These are phyloP conservation scores for Melanerpes aurifrons DNA, from an alignment of 2,113 vertebrate genomes.

Conservation along the genomic window DNA sequence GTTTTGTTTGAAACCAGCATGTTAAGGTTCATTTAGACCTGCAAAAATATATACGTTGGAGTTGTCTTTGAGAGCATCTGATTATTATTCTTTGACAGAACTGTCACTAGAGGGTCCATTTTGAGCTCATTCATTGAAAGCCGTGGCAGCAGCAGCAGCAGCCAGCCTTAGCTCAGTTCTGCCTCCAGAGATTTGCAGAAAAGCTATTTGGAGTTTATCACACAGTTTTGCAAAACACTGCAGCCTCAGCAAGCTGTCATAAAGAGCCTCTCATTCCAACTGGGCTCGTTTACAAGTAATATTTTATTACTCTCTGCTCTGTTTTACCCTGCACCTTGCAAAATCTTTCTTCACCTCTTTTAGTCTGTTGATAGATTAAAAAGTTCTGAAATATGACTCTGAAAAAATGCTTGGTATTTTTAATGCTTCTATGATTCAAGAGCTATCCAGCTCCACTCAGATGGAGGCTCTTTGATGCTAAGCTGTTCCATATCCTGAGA, in stretches of 20 bases:
- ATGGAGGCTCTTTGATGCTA: neutral
- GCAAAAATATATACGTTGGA: slow-evolving; percentile 24
- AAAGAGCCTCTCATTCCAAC: slow-evolving; percentile 60
- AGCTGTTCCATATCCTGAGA: neutral
- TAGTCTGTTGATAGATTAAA: slow-evolving; percentile 40
- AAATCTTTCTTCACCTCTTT: slow-evolving; percentile 51
- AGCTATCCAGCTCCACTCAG: neutral
- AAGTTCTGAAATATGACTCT: neutral
- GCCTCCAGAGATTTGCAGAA: slow-evolving; percentile 59
- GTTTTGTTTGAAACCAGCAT: slow-evolving; percentile 13
- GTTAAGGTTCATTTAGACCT: slow-evolving; percentile 28
- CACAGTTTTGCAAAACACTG: slow-evolving; percentile 46
- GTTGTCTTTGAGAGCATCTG: slow-evolving; percentile 18
- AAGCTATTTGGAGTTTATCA: slow-evolving; percentile 63
- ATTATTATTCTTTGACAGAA: slow-evolving; percentile 60
- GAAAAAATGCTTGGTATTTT: slow-evolving; percentile 64
- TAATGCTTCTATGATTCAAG: slow-evolving; percentile 59
- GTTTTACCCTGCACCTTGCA: slow-evolving; percentile 48
- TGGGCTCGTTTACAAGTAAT: slow-evolving; percentile 56
- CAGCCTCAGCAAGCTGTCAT: slow-evolving; percentile 35
- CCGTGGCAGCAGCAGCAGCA: slow-evolving; percentile 23
- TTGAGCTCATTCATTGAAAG: slow-evolving; percentile 62
- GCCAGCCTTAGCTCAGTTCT: slow-evolving; percentile 43
- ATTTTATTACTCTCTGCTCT: slow-evolving; percentile 53
- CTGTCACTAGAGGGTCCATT: slow-evolving; percentile 64